Evolutionary conservation across 2,888 invertebrate species (phyloP).

Genomic region (Drosophila anomelani): DNA sequence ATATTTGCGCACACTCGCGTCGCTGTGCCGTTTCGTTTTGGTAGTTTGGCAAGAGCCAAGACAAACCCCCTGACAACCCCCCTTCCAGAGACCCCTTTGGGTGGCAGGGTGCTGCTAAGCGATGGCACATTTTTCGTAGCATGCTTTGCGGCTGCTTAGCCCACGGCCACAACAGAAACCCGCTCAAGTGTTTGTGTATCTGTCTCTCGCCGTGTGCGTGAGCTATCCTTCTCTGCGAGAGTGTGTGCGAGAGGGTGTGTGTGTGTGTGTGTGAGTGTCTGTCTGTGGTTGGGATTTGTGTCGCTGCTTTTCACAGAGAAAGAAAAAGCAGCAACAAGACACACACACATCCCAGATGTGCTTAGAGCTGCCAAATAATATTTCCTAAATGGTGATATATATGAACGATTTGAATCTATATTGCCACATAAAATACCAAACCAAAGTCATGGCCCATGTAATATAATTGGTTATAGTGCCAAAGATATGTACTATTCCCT

Average conservation of each 20-base stretch:
- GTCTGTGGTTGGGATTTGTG: conserved; percentile 41
- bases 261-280: conserved; percentile 13
- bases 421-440: conserved; percentile 4
- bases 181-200: conserved; percentile 47
- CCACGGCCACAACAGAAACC: conserved; percentile 41
- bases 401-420: conserved; percentile 1
- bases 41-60: conserved; percentile 26
- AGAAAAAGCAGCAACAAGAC: not conserved
- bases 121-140: conserved; percentile 63
- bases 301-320: conserved; percentile 21
- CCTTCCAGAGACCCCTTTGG: not conserved
- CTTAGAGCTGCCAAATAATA: conserved; percentile 4
- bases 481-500: too few species aligned
- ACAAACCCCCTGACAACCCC: not conserved
- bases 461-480: not conserved
- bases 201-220: conserved; percentile 37
- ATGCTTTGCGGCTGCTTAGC: conserved; percentile 61
- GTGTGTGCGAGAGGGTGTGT: conserved; percentile 12
- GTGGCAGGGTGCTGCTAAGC: conserved; percentile 35
- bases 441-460: not conserved
- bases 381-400: not conserved
- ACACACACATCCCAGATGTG: not conserved
- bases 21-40: conserved; percentile 4
- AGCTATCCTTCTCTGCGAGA: conserved; percentile 4
- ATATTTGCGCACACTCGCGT: conserved; percentile 76